Percentiles rank a stretch among this genome's conserved stretches.
Evolutionary conservation across 2,888 invertebrate genomes (phyloP).

Genomic region (Drosophila cracens): DNA sequence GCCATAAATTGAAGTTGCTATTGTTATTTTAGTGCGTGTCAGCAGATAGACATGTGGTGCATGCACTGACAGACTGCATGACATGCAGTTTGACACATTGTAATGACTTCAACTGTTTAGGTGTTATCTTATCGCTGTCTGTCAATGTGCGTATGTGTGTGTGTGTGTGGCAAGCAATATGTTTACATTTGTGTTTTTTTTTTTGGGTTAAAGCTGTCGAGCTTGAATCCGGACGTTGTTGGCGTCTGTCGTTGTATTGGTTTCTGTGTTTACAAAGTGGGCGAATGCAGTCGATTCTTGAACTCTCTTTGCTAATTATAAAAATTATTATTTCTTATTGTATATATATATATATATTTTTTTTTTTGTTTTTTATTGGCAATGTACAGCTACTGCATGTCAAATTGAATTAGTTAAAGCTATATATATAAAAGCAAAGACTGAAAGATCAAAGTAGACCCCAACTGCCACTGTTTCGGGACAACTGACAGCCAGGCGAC

Average conservation of each 20-base stretch:
- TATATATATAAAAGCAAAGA: background rate
- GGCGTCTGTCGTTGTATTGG: slow-evolving; percentile 24
- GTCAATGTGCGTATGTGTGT: slow-evolving; percentile 15
- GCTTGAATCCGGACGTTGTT: slow-evolving; percentile 28
- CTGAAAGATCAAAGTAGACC: slow-evolving; percentile 39
- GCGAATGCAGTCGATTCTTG: slow-evolving; percentile 33
- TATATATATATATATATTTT: background rate
- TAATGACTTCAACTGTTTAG: slow-evolving; percentile 42
- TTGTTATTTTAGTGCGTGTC: slow-evolving; percentile 38
- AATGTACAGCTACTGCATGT: background rate
- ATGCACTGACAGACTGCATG: slow-evolving; percentile 58
- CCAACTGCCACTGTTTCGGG: background rate
- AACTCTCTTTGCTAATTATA: slow-evolving; percentile 28
- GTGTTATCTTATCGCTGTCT: slow-evolving; percentile 57
- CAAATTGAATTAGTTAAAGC: slow-evolving; percentile 1
- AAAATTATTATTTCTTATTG: background rate
- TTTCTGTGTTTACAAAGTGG: slow-evolving; percentile 40
- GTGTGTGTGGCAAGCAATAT: slow-evolving; percentile 25
- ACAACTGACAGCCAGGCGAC: slow-evolving; percentile 37
- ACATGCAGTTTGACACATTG: slow-evolving; percentile 66
- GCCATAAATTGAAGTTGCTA: background rate
- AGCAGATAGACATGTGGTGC: slow-evolving; percentile 27
- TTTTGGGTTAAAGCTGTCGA: slow-evolving; percentile 30
- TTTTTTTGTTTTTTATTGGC: background rate
- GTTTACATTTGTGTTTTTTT: slow-evolving; percentile 22